Percentiles rank a stretch among this genome's conserved stretches.
Evolutionary conservation across 2,888 invertebrate species (phyloP).

Genomic region (Alloplasta piceator): DNA sequence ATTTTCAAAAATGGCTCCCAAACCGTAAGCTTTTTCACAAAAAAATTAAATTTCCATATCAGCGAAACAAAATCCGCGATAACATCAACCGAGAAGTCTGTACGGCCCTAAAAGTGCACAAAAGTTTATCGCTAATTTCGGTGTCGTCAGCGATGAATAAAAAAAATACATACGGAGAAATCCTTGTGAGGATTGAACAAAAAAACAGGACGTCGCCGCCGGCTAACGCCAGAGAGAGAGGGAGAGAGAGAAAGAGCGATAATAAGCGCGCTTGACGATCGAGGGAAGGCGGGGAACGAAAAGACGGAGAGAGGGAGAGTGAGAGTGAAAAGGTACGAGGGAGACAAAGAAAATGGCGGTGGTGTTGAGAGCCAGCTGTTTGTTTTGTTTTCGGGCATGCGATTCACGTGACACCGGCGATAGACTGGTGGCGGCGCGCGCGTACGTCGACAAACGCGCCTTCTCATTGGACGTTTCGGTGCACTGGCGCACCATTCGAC

Average conservation of each 20-base stretch:
- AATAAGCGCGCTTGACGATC: background rate
- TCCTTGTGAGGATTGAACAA: conserved; percentile 40
- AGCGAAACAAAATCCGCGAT: too few species aligned
- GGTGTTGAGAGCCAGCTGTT: conserved; percentile 81
- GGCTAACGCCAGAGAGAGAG: background rate
- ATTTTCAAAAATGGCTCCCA: too few species aligned
- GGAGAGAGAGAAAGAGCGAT: conserved; percentile 19
- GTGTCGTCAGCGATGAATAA: conserved; percentile 39
- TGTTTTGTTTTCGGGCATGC: conserved; percentile 89
- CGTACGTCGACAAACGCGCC: conserved; percentile 76
- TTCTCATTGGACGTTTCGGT: conserved; percentile 84
- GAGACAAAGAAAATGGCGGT: conserved; percentile 41
- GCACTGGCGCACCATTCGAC: conserved; percentile 84
- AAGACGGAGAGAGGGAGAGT: background rate
- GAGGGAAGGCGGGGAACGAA: background rate
- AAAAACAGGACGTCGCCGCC: conserved; percentile 2
- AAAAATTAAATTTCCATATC: too few species aligned
- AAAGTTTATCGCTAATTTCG: conserved; percentile 48
- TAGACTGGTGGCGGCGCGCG: conserved; percentile 78
- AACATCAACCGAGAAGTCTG: too few species aligned
- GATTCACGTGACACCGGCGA: conserved; percentile 87
- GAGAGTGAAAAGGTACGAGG: conserved; percentile 47
- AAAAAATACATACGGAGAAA: conserved; percentile 59
- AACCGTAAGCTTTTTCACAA: too few species aligned
- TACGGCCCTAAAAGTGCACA: background rate